Base-by-base conservation (phyloP, 1,140 invertebrate genomes). In the Acarapis woodi region DNA sequence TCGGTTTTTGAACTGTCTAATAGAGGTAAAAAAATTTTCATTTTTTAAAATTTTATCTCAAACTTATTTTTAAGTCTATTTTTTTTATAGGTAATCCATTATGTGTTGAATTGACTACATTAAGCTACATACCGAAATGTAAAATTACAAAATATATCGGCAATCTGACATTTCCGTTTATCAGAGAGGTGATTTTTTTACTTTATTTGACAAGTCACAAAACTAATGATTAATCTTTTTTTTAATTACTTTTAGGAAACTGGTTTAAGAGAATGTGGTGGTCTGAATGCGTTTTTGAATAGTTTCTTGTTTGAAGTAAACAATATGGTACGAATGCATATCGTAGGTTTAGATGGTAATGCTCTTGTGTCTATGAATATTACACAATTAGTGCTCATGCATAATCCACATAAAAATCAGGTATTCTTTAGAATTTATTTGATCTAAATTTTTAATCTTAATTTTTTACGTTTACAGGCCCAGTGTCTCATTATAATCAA, bases 361-460 rank as follows among this genome's bases (percentile, higher is more conserved):
- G 82, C 80, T 0, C 40, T 94, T 61, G 73, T 87, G 0, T 72
- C 80, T 0, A 88, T 82, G 56, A 82, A 80, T 51, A 73, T 90
- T 66, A 77, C 70, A 3, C 76, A 90, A 55, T 72, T 78, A 46
- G 68, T 83, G 42, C 59, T 94, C 15, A 64, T 77, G 37, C 74
- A 83, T 56, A 88, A 79, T 56, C 70, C 78, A 41, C 80, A 90
- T 52, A 90, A 90, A 60, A 90, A 90, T 62, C 83, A 93, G 66
- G 82, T 87, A 54, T 32, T 9, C 31, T 35, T 33, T n/a, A 4
- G 14, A 30, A 21, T 19, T 2, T 38, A 33, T 38, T 38, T 15
- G 21, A 15, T 10, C 10, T 40, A 21, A 21, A 16, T 29, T 18
- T 15, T 12, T 16, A 33, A 10, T 37, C 38, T 26, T 23, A 22